phyloP scores from a whole-genome alignment of 2,888 invertebrate genomes.

The Tetragonula carbonaria region DNA sequence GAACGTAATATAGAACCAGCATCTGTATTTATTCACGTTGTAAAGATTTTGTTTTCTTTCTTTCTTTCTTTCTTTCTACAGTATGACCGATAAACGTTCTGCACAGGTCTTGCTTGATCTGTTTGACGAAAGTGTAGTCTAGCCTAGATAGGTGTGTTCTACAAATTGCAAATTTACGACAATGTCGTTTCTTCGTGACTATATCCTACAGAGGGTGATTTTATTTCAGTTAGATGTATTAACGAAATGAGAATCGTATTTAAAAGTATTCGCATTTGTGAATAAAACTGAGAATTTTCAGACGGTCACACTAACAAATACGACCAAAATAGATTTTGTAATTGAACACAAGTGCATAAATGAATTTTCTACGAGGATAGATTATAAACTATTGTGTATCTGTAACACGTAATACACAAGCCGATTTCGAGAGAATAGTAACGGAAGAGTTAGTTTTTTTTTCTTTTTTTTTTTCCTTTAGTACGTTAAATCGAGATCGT shows the following conservation, averaged over 20 bases:
- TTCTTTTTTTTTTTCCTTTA: background rate
- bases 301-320: constrained; percentile 42
- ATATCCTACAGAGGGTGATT: constrained; percentile 52
- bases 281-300: constrained; percentile 37
- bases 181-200: constrained; percentile 45
- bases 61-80: background rate
- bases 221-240: constrained; percentile 64
- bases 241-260: constrained; percentile 34
- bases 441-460: constrained; percentile 11
- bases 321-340: constrained; percentile 57
- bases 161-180: constrained; percentile 56
- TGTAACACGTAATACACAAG: constrained; percentile 27
- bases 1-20: background rate
- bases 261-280: constrained; percentile 45
- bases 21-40: constrained; percentile 15
- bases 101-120: constrained; percentile 43
- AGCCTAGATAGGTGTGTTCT: constrained; percentile 56
- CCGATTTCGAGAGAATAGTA: constrained; percentile 30
- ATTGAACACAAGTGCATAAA: constrained; percentile 34
- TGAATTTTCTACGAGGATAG: constrained; percentile 51
- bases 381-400: constrained; percentile 9
- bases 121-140: constrained; percentile 59
- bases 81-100: background rate
- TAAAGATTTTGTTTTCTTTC: background rate
- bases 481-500: constrained; percentile 25